Base-by-base conservation (phyloP, 1,140 invertebrate genomes). In the Armadillidium nasatum region DNA sequence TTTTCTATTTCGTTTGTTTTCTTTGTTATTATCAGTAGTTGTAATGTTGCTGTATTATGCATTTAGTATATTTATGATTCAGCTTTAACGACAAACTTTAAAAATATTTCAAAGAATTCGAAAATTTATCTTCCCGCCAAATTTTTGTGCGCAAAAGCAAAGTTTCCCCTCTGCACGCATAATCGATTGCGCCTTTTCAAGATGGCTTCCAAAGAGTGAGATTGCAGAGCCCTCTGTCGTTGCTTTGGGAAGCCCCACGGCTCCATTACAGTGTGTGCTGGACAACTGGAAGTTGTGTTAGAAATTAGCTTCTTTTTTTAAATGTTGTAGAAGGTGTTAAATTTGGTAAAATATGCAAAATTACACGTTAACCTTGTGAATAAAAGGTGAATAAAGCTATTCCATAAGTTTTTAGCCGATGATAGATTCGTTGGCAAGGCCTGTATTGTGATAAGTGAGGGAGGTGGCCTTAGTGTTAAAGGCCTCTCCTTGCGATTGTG, bases 361-460 rank as follows among this genome's bases (percentile, higher is more conserved):
- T 75, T 75, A 44, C 44, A 75, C 54, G 73, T 75, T 60, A 60
- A 66, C 60, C n/a, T 19, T 68, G 23, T 22, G 15, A 23, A 23
- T 68, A 10, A 54, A 54, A 10, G 67, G 73, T 33, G 60, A 44
- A 23, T 33, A 33, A 44, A 66, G 73, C 50, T 75, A 45, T 66
- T 75, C 22, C 1, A 23, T 19, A 2, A 67, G 21, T 74, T 74
- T 44, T 60, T 66, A 80, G 76, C 75, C 78, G 76, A 77, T 80
- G 76, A 44, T 54, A 73, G 76, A 76, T 73, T 77, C 76, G 76
- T 75, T 73, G 68, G 19, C 71, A 76, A 69, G 76, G 73, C 72
- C 73, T 77, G 73, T 75, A 23, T 75, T 72, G 73, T 77, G 73
- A 76, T 72, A 44, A 72, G 46, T 11, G 10, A 71, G 46, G 21